A percentile compares a stretch with the other conserved stretches of the same genome.
Evolutionary conservation across 64 coral and sea anemone species (phyloP).

Genomic region (Anthopleura sola): DNA sequence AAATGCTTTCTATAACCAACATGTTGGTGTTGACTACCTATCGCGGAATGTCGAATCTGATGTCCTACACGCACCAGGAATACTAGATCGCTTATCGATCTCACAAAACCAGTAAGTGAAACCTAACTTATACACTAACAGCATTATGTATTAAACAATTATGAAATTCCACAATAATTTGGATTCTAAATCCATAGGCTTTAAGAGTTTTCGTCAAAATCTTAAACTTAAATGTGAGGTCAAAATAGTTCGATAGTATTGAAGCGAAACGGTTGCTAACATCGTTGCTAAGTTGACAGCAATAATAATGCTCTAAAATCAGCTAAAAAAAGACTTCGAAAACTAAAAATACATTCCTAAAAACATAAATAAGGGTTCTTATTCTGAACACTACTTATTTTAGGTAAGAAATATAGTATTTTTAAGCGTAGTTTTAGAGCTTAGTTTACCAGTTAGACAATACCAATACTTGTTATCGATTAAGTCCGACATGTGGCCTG

Average conservation of each 20-base stretch:
- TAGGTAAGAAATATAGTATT: too few relatives aligned
- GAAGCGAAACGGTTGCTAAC: conserved; percentile 63
- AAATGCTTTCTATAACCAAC: conserved; percentile 48
- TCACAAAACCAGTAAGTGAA: conserved; percentile 84
- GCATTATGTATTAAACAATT: neutral
- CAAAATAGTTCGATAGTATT: conserved; percentile 1
- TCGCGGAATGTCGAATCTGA: conserved; percentile 91
- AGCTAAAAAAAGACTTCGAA: neutral
- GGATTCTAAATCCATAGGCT: neutral
- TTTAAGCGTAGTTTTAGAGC: neutral
- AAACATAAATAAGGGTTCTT: too few relatives aligned
- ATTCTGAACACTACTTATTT: too few relatives aligned
- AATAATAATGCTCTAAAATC: neutral
- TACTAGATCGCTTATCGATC: conserved; percentile 70
- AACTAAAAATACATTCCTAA: neutral
- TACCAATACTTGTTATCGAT: neutral
- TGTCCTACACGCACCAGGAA: conserved; percentile 64
- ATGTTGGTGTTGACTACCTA: conserved; percentile 74
- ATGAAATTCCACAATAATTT: neutral
- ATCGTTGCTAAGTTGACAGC: conserved; percentile 30
- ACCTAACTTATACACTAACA: neutral
- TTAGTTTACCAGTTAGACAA: neutral
- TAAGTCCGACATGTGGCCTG: neutral
- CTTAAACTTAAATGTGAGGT: neutral
- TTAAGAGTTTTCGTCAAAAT: neutral